phyloP scores from a whole-genome alignment of 2,113 vertebrate species.

The Hippocampus barbouri region DNA sequence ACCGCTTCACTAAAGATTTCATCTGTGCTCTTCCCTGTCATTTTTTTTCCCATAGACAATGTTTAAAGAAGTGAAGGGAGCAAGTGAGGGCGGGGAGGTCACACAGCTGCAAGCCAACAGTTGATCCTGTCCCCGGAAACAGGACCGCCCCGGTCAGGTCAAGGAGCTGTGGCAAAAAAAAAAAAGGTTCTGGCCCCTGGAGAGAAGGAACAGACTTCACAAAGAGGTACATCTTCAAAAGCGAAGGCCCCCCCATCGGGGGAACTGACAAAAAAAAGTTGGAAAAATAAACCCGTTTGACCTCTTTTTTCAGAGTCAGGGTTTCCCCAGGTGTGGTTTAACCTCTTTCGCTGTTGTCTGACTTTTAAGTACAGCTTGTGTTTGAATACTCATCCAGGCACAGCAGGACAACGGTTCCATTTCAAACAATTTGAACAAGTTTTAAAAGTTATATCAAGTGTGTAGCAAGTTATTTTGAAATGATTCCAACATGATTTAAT shows the following conservation, averaged over 20 bases:
- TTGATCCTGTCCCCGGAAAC: conserved; percentile 67
- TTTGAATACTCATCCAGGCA: conserved; percentile 5
- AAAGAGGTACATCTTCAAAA: conserved; percentile 65
- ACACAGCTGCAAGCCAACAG: conserved; percentile 68
- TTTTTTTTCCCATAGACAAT: not conserved
- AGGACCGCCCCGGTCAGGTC: conserved; percentile 63
- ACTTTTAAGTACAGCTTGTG: conserved; percentile 12
- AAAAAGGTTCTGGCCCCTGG: conserved; percentile 52
- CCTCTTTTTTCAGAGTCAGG: conserved; percentile 44
- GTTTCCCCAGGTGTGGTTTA: conserved; percentile 55
- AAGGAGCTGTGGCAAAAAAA: conserved; percentile 23
- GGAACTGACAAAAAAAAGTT: conserved; percentile 27
- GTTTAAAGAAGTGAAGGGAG: not conserved
- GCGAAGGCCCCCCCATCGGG: conserved; percentile 27
- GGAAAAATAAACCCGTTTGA: conserved; percentile 57
- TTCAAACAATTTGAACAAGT: not conserved
- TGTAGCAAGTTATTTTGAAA: no score
- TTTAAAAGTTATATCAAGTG: not conserved
- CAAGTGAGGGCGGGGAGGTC: not conserved
- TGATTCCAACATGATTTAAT: no score
- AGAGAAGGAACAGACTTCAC: conserved; percentile 62
- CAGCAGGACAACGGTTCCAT: conserved; percentile 6
- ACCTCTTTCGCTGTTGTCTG: conserved; percentile 34
- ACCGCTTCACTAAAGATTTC: not conserved
- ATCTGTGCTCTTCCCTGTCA: not conserved